These are phyloP conservation scores for Phyllotis vaccarum DNA, from an alignment of 2,797 vertebrate species.

Conservation along the genomic window DNA sequence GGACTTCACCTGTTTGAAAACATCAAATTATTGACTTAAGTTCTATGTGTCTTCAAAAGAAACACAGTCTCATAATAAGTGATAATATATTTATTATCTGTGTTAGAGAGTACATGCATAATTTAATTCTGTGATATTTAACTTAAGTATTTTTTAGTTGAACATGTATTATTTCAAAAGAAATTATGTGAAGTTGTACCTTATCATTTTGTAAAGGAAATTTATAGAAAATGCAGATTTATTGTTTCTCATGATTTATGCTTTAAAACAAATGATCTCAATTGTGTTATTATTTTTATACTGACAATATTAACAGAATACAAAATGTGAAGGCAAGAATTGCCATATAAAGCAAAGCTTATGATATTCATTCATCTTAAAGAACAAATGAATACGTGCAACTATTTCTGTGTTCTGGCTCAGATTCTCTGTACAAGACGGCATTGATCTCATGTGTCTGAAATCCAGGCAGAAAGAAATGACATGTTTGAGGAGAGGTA, in stretches of 20 bases:
- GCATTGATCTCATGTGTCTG: not conserved
- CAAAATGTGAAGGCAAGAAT: not conserved
- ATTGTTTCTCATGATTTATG: not conserved
- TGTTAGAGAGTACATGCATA: not conserved
- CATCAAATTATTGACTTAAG: not conserved
- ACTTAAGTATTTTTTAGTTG: not conserved
- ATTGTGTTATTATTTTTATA: not conserved
- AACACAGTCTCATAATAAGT: not conserved
- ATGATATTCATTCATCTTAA: not conserved
- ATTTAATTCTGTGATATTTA: not conserved
- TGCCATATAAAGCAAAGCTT: not conserved
- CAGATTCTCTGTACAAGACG: rapidly evolving
- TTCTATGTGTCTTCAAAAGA: not conserved
- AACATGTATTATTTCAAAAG: not conserved
- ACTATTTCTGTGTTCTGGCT: not conserved
- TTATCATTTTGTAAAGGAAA: not conserved
- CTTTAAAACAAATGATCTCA: not conserved
- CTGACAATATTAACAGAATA: not conserved
- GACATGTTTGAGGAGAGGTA: not conserved
- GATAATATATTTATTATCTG: not conserved
- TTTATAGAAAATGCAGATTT: not conserved
- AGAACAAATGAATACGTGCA: not conserved
- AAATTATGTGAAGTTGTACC: not conserved
- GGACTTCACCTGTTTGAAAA: not conserved
- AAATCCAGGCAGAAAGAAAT: not conserved